Evolutionary conservation across 2,113 vertebrate genomes (phyloP).

Genomic region (Heterotis niloticus): DNA sequence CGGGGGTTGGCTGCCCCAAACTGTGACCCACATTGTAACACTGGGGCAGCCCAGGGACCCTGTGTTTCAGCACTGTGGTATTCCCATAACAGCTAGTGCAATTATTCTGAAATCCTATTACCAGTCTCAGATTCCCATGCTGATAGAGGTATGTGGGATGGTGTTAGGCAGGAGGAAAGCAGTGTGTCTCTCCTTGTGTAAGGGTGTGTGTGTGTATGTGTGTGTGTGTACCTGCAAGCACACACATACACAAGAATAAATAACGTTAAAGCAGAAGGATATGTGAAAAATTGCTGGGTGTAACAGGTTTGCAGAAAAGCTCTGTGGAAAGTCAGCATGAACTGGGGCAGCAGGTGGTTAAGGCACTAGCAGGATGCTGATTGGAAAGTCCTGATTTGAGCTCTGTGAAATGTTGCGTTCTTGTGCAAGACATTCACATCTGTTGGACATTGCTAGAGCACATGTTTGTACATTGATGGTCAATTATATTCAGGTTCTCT

Average conservation of each 20-base stretch:
- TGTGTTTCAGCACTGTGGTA: constrained; percentile 42
- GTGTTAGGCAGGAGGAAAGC: constrained; percentile 17
- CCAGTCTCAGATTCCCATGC: neutral
- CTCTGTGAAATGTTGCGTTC: neutral
- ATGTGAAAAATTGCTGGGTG: neutral
- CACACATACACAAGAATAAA: neutral
- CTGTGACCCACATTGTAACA: constrained; percentile 25
- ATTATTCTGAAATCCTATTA: constrained; percentile 54
- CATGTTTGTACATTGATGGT: no score
- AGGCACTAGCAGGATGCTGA: neutral
- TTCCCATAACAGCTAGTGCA: constrained; percentile 57
- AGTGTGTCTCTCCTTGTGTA: constrained; percentile 15
- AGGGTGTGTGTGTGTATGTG: constrained; percentile 30
- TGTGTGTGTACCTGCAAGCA: constrained; percentile 24
- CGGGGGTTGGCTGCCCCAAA: neutral
- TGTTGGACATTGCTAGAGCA: no score
- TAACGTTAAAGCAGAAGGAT: neutral
- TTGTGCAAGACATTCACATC: no score
- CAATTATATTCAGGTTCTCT: no score
- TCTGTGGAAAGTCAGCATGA: neutral
- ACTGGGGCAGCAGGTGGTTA: neutral
- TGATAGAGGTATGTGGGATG: constrained; percentile 29
- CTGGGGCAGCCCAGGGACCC: constrained; percentile 25
- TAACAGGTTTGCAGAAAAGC: neutral
- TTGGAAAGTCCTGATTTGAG: neutral